phyloP scores from a whole-genome alignment of 2,113 vertebrate genomes.

The Pionites leucogaster region DNA sequence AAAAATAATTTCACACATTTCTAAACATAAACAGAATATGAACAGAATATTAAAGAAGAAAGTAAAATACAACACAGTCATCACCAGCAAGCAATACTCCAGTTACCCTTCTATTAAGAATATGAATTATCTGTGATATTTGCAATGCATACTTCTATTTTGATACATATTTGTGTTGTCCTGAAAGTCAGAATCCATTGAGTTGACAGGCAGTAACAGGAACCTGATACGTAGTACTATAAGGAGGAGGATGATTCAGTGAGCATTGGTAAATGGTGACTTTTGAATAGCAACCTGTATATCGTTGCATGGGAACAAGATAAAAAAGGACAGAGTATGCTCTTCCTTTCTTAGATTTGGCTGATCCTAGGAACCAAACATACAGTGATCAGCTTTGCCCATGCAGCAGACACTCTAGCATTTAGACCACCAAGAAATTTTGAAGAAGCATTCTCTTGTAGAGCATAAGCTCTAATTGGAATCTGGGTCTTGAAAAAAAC shows the following conservation, averaged over 20 bases:
- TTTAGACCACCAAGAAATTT: neutral
- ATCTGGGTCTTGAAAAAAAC: neutral
- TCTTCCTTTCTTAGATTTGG: neutral
- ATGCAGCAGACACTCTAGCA: neutral
- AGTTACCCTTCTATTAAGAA: neutral
- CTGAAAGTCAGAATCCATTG: neutral
- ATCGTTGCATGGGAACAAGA: neutral
- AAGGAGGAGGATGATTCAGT: neutral
- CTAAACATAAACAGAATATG: neutral
- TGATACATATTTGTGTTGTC: neutral
- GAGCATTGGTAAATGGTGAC: neutral
- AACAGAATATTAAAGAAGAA: neutral
- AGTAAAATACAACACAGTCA: neutral
- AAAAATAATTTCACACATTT: neutral
- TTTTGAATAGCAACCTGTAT: neutral
- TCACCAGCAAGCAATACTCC: neutral
- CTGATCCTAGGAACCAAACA: neutral
- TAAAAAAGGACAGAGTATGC: neutral
- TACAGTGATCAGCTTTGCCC: neutral
- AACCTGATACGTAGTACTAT: neutral
- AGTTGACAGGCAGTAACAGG: neutral
- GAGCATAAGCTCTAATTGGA: neutral
- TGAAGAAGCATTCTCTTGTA: neutral
- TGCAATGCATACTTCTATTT: neutral
- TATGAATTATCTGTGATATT: neutral